Evolutionary conservation across 2,888 invertebrate genomes (phyloP), one percentile per base, ranked within the genome.

Genomic region (Chloroclystis v-ata): DNA sequence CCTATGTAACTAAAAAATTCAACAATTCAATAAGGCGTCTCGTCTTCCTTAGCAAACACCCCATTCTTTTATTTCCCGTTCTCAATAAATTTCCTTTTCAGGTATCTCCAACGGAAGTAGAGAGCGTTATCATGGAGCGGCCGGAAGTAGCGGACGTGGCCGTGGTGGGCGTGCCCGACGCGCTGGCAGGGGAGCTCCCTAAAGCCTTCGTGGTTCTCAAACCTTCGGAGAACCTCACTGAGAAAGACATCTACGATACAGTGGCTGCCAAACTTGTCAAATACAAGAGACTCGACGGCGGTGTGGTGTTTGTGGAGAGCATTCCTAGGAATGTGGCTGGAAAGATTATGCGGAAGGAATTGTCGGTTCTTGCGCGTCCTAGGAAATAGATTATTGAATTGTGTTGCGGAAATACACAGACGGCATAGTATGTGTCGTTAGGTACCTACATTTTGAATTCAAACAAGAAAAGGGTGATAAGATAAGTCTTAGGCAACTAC

Each of bases 81-180:
- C 20, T 20, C 2, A 20, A 20, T 20, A 20, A 2, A 2, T 20
- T 20, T 20, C 2, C 20, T 33, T 44, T 57, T 25, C 82, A 95
- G 94, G 95, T 96, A 20, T 93, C 96, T 0, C 96, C 96, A 13
- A 94, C 95, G 1, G 96, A 96, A 80, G 75, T 96, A 47, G 96
- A 96, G 78, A 93, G 91, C 57, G 71, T 95, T 4, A 89, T 96
- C 30, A 87, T 94, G 72, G 91, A 93, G 67, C 89, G 91, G 54
- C 90, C 92, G 0, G 91, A 90, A 48, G 91, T 96, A 8, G 89
- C 90, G 0, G 95, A 95, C 68, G 94, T 91, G 1, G 95, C 94
- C 0, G 95, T 95, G 0, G 92, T 95, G 7, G 95, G 95, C 0
- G 84, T 94, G 12, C 91, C 93, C 0, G 91, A 94, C 64, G 82